A percentile compares a stretch with the other conserved stretches of the same genome.
Evolutionary conservation across 1,140 invertebrate species (phyloP).

Genomic region (Idris sp.): DNA sequence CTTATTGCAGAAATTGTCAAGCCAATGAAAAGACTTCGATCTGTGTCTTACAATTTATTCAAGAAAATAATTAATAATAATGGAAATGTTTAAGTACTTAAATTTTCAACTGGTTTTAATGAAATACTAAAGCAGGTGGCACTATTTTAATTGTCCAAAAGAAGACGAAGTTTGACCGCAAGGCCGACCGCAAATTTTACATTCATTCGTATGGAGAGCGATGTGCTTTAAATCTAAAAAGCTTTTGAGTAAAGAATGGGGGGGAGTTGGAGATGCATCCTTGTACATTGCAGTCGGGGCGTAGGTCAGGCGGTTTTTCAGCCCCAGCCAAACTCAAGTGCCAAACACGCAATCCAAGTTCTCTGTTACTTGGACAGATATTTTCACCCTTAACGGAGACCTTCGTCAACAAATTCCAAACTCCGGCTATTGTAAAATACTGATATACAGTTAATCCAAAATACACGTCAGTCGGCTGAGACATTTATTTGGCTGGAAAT

Average conservation of each 20-base stretch:
- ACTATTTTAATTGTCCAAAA: no score
- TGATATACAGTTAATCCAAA: conserved; percentile 19
- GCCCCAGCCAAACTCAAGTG: conserved; percentile 16
- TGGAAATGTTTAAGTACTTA: no score
- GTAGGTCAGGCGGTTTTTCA: conserved; percentile 38
- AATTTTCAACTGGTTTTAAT: no score
- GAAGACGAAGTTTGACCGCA: conserved; percentile 19
- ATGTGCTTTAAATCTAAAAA: conserved; percentile 32
- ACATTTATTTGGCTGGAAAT: conserved; percentile 10
- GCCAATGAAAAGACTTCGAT: no score
- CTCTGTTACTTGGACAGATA: conserved; percentile 29
- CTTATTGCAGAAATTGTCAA: no score
- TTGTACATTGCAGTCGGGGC: no score
- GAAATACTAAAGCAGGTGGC: no score
- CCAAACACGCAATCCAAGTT: conserved; percentile 36
- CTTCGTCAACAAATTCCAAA: conserved; percentile 18
- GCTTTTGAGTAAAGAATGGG: no score
- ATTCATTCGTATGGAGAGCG: conserved; percentile 23
- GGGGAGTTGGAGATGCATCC: no score
- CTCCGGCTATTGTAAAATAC: conserved; percentile 27
- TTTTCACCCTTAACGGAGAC: conserved; percentile 19
- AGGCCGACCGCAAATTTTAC: conserved; percentile 20
- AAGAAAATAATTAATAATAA: no score
- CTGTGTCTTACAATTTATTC: no score
- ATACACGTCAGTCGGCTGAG: neutral